Conservation (phyloP, 30 jellyfish, hydroid and myxozoan species). For the Catostylus mosaicus region DNA sequence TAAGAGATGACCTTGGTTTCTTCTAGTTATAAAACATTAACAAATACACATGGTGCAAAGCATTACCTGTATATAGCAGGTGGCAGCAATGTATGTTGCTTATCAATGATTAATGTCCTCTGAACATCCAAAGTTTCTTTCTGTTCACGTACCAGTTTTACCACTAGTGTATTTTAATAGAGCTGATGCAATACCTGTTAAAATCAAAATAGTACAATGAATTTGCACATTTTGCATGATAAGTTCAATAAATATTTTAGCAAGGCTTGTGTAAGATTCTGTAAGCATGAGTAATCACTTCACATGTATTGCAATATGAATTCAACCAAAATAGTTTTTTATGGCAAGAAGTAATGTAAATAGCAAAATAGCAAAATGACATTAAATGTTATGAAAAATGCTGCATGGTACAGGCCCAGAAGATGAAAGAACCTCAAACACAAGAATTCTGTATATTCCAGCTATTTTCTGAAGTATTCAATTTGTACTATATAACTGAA, state of each 20-base stretch:
- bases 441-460: too few species aligned
- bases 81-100: not conserved
- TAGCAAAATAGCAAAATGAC: too few species aligned
- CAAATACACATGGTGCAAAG: slow-evolving; percentile 8
- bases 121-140: not conserved
- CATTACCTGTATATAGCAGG: slow-evolving; percentile 5
- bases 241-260: not conserved
- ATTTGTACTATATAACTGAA: too few species aligned
- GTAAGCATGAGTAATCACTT: too few species aligned
- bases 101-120: not conserved
- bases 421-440: too few species aligned
- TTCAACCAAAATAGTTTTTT: too few species aligned
- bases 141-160: slow-evolving; percentile 6
- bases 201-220: not conserved
- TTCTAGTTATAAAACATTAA: not conserved
- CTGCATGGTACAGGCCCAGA: too few species aligned
- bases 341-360: too few species aligned
- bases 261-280: too few species aligned
- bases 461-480: too few species aligned
- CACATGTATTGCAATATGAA: too few species aligned
- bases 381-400: too few species aligned
- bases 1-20: not conserved
- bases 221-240: not conserved
- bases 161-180: not conserved
- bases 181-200: slow-evolving; percentile 1